These are phyloP conservation scores for Ophioninae sp. DNA, from an alignment of 2,888 invertebrate genomes.

Conservation along the genomic window DNA sequence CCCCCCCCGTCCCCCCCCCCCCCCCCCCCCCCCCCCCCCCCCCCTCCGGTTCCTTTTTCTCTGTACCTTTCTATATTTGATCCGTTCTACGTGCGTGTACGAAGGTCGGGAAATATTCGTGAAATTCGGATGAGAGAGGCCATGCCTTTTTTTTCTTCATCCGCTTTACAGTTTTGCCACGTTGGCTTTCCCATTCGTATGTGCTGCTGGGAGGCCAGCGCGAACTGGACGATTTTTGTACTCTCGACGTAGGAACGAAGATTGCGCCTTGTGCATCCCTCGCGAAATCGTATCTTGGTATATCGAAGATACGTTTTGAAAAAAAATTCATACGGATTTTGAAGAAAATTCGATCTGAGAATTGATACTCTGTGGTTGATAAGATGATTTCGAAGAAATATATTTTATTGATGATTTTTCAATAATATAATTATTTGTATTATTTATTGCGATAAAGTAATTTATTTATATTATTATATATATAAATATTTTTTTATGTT, in stretches of 20 bases:
- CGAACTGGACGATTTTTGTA: conserved; percentile 43
- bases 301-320: background rate
- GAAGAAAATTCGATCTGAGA: background rate
- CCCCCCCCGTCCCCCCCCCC: background rate
- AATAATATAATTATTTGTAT: too few relatives aligned
- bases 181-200: conserved; percentile 32
- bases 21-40: background rate
- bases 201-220: conserved; percentile 25
- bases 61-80: background rate
- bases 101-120: conserved; percentile 10
- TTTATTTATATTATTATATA: too few relatives aligned
- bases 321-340: background rate
- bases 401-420: too few relatives aligned
- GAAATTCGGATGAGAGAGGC: conserved; percentile 7
- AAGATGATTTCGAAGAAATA: background rate
- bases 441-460: too few relatives aligned
- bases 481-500: too few relatives aligned
- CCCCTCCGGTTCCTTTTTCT: conserved; percentile 25
- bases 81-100: conserved; percentile 2
- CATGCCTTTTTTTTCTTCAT: conserved; percentile 11
- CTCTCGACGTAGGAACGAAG: conserved; percentile 13
- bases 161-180: conserved; percentile 41
- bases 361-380: background rate
- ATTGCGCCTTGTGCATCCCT: background rate
- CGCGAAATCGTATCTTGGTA: background rate